Base-by-base conservation (phyloP, 2,888 invertebrate genomes). In the Sclerodermus sp. region DNA sequence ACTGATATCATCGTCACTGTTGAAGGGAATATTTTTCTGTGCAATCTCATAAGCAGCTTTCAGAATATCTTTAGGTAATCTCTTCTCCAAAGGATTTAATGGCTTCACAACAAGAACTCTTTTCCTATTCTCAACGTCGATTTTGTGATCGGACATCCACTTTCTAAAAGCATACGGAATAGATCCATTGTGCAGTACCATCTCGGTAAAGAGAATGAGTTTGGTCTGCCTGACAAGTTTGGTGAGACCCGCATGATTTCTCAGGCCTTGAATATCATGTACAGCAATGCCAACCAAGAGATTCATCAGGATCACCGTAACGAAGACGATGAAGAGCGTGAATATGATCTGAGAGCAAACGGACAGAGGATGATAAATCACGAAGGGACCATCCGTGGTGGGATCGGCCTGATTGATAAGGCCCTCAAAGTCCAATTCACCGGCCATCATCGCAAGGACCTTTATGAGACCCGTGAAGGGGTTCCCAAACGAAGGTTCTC, bases 211-310 rank as follows among this genome's bases (percentile, higher is more conserved):
- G 1, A 80, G 67, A 12, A 81, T 81, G 41, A 81, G 57, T 45
- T 81, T 79, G 0, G 81, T 80, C 54, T 81, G 81, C 6, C 80
- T 71, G 0, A 81, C 79, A 1, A 81, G 67, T 54, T 81, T 81
- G 0, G 79, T 79, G 1, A 81, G 68, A 0, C 79, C 81, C 0
- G 81, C 81, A 14, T 80, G 79, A 63, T 79, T 80, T 13, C 80
- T 70, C 1, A 81, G 60, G 2, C 81, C 81, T 54, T 81, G 78
- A 47, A 79, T 79, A 48, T 79, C 79, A 45, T 78, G 74, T 0
- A 79, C 78, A 3, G 79, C 79, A 18, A 79, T 78, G n/a, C 79
- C 79, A 3, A 79, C 77, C 1, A 79, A 51, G 1, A 79, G 55
- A 55, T 79, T 79, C 79, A 79, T 79, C 8, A 79, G 53, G 9